Base-by-base conservation (phyloP, 2,797 vertebrate genomes). In the Jordanella pulchra region DNA sequence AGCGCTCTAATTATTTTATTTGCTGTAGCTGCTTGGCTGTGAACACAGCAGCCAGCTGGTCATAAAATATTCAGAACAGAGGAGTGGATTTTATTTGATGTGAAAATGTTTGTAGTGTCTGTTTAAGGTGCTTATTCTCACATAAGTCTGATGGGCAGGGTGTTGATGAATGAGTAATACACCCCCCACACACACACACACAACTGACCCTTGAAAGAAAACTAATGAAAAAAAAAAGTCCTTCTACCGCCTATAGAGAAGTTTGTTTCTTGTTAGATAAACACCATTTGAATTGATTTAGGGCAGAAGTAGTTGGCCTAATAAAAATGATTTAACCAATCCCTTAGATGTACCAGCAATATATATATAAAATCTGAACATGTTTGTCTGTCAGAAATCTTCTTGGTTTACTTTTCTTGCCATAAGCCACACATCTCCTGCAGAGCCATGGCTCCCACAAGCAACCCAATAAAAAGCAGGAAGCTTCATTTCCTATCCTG, bases 401-500 rank as follows among this genome's bases (percentile, higher is more conserved):
- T 47, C 55, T 58, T 68, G 60, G 78, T 86, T 90, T 84, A 63
- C 71, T 68, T 65, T 72, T 72, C 42, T 76, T 71, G 75, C 58
- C 69, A 66, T 67, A 77, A 77, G 61, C 84, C 73, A 63, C 84
- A 85, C 72, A 73, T 77, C 77, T 69, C 72, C 68, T 7, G 56
- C 61, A 47, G 75, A 77, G 81, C 84, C 88, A 86, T 84, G 86
- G 89, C 89, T 85, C 85, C 81, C 71, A 71, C 74, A 75, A 71
- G 79, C 69, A 69, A 77, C 79, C 77, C 78, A 90, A 85, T 91
- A 88, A 91, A 91, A 87, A 87, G 67, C 89, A 92, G 93, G 86
- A 92, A 91, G 84, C 86, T 89, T 92, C 78, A 92, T 93, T 94
- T 93, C 91, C 90, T 89, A 76, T 89, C 84, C 85, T 80, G 86